Evolutionary conservation across 2,888 invertebrate genomes (phyloP).

Genomic region (Euzophera pinguis): DNA sequence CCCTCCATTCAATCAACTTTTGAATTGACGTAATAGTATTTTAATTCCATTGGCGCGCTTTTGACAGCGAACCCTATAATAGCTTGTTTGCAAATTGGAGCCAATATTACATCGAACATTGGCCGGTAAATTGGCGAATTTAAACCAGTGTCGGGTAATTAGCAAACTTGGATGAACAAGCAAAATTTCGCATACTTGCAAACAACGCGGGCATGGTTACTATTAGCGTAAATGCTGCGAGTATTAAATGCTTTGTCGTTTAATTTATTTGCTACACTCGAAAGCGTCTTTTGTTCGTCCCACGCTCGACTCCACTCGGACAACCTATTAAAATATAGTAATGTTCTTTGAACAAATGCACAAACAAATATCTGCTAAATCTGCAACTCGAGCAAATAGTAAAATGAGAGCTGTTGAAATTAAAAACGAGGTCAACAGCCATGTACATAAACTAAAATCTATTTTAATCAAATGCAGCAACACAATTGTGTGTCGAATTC

Average conservation of each 20-base stretch:
- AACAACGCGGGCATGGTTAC: not conserved
- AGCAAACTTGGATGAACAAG: slow-evolving; percentile 25
- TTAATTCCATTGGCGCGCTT: slow-evolving; percentile 75
- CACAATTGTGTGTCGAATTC: slow-evolving; percentile 30
- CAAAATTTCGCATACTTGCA: not conserved
- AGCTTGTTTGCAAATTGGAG: slow-evolving; percentile 66
- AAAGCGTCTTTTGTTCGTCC: slow-evolving; percentile 16
- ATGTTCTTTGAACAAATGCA: slow-evolving; percentile 7
- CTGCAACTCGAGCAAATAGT: not conserved
- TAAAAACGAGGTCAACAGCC: slow-evolving; percentile 35
- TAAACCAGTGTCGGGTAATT: slow-evolving; percentile 30
- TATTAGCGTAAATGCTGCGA: slow-evolving; percentile 3
- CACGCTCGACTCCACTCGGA: slow-evolving; percentile 4
- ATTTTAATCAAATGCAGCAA: slow-evolving; percentile 40
- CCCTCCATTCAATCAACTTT: slow-evolving; percentile 63
- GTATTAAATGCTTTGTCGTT: slow-evolving; percentile 4
- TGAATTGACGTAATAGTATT: slow-evolving; percentile 75
- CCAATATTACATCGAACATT: slow-evolving; percentile 38
- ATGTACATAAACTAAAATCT: slow-evolving; percentile 40
- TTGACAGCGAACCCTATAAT: slow-evolving; percentile 57
- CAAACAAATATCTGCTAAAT: not conserved
- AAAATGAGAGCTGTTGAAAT: slow-evolving; percentile 20
- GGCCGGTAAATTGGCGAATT: slow-evolving; percentile 38
- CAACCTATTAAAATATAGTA: slow-evolving; percentile 14
- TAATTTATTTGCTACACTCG: slow-evolving; percentile 10